Evolutionary conservation across 2,888 invertebrate genomes (phyloP).

Genomic region (Drosophila prolongata): DNA sequence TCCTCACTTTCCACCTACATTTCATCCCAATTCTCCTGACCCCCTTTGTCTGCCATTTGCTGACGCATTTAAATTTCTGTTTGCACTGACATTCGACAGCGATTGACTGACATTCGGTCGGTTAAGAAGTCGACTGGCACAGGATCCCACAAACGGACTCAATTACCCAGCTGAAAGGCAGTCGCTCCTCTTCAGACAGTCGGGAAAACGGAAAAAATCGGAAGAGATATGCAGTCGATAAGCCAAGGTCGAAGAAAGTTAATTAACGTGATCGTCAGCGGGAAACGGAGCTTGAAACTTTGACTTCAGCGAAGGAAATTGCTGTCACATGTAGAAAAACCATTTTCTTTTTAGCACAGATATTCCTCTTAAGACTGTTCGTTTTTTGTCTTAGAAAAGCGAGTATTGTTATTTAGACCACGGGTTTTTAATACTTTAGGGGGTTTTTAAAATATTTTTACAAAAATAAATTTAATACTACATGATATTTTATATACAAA

Average conservation of each 20-base stretch:
- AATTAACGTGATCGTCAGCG: conserved; percentile 8
- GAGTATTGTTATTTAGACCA: no score
- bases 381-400: no score
- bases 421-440: no score
- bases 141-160: conserved; percentile 28
- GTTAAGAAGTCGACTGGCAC: conserved; percentile 24
- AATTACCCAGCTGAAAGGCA: conserved; percentile 20
- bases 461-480: no score
- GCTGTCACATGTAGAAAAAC: neutral
- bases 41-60: conserved; percentile 61
- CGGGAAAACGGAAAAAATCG: conserved; percentile 5
- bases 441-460: no score
- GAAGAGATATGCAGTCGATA: neutral
- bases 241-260: conserved; percentile 27
- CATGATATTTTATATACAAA: no score
- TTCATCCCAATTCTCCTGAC: neutral
- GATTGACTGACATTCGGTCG: conserved; percentile 51
- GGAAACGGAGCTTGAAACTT: neutral
- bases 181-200: neutral
- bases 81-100: conserved; percentile 55
- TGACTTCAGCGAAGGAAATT: neutral
- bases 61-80: conserved; percentile 76
- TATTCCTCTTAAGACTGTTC: neutral
- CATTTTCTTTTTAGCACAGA: no score
- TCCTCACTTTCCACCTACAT: neutral